Evolutionary conservation across 2,113 vertebrate genomes (phyloP), one percentile per base, ranked within the genome.

Genomic region (Siphamia tubifer): DNA sequence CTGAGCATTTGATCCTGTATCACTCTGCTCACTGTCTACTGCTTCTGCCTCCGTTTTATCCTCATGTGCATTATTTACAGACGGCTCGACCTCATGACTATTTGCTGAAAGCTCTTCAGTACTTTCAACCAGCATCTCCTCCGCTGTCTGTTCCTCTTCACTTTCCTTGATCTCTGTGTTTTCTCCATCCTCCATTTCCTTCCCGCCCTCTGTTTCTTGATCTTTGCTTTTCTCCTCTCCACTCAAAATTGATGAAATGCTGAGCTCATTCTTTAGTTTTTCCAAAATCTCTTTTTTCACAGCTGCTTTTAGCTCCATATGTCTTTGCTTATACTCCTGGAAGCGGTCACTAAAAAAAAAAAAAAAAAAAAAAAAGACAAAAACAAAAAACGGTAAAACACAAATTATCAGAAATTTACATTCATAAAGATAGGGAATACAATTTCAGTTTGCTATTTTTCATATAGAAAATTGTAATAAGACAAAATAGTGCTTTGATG

Each of bases 241-340:
- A 0, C 35, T 68, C 27, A 54, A 35, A n/a, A 12, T 38, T 17
- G 66, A 44, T n/a, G 25, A 44, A 35, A 15, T 1, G 2, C 21
- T 5, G 0, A 31, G 25, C 45, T 75, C 44, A 1, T 61, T 43
- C 1, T 36, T 11, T 17, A 73, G 25, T 52, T 65, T 69, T 11
- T 77, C 20, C 36, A 81, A 71, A 23, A 89, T 68, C 45, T 89
- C 85, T 11, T 79, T 81, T 13, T 66, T 62, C 62, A 80, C 92
- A 0, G 81, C 82, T 12, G 79, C 84, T 71, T 85, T 91, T 16
- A 39, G 68, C 45, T 91, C 89, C 35, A 61, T 61, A 52, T 91
- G 87, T 61, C 84, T 93, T 74, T 88, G 81, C 71, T 79, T 92
- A n/a, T 87, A 89, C 43, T 91, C 92, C 69, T 82, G 72, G 64